phyloP scores from a whole-genome alignment of 2,888 invertebrate species.

The Diadromus collaris region DNA sequence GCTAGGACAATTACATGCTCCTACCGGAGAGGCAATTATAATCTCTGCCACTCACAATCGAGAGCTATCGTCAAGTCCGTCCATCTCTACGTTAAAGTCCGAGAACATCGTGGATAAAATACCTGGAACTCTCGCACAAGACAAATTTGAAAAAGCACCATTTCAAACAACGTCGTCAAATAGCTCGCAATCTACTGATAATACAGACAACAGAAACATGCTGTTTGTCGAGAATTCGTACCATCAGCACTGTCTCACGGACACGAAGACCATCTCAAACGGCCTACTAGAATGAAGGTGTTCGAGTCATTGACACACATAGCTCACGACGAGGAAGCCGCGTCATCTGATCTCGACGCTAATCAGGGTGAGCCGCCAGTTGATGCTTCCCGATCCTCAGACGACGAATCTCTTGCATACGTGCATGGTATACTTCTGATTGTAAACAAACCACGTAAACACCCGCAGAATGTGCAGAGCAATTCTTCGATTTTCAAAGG shows the following conservation, averaged over 20 bases:
- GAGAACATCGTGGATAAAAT: not conserved
- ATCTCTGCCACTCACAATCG: not conserved
- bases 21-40: too few relatives aligned
- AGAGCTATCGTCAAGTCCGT: not conserved
- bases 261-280: constrained; percentile 3
- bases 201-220: not conserved
- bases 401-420: not conserved
- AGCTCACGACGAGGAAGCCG: constrained; percentile 6
- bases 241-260: not conserved
- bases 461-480: not conserved
- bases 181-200: not conserved
- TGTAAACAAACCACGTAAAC: not conserved
- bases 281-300: not conserved
- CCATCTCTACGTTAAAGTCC: not conserved
- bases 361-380: not conserved
- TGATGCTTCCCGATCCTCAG: not conserved
- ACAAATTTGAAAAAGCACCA: not conserved
- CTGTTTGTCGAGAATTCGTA: too few relatives aligned
- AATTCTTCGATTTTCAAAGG: not conserved
- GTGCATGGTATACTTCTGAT: not conserved
- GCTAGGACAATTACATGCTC: too few relatives aligned
- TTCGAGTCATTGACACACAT: not conserved
- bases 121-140: not conserved
- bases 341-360: constrained; percentile 10
- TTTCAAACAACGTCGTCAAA: not conserved